phyloP scores from a whole-genome alignment of 1,140 invertebrate genomes.

The Trichonephila clavata region DNA sequence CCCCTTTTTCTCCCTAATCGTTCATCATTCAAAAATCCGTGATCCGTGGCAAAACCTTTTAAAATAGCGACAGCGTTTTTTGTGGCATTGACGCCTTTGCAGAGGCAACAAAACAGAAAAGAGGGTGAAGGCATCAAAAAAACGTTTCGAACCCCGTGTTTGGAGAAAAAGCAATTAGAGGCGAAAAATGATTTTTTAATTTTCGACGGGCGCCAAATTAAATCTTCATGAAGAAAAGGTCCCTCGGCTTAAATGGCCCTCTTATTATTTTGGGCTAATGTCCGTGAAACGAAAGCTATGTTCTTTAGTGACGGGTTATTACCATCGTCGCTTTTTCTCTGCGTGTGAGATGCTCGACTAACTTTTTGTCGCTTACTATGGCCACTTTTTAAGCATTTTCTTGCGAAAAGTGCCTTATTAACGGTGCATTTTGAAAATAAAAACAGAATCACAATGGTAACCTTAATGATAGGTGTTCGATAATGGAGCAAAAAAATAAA shows the following conservation, averaged over 20 bases:
- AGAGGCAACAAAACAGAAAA: conserved; percentile 36
- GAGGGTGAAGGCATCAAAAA: conserved; percentile 12
- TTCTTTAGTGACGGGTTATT: conserved; percentile 43
- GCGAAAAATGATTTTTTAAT: conserved; percentile 69
- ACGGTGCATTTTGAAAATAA: neutral
- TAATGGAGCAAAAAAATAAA: neutral
- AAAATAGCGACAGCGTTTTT: conserved; percentile 43
- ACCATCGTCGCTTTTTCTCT: neutral
- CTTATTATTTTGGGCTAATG: conserved; percentile 51
- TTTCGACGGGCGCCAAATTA: conserved; percentile 64
- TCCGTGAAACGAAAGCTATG: conserved; percentile 31
- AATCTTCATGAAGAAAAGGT: conserved; percentile 62
- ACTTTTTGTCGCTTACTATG: neutral
- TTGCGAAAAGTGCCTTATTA: neutral
- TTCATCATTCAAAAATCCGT: neutral
- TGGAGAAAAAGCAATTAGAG: conserved; percentile 61
- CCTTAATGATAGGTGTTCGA: neutral
- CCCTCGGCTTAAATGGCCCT: conserved; percentile 27
- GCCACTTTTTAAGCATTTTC: neutral
- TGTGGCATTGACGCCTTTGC: neutral
- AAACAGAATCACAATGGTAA: neutral
- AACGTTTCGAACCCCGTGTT: conserved; percentile 29
- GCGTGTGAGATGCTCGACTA: neutral
- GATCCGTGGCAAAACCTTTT: conserved; percentile 65
- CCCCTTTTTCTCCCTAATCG: neutral